Evolutionary conservation across 2,888 invertebrate genomes (phyloP), one percentile per base, ranked within the genome.

Genomic region (Drosophila merina): DNA sequence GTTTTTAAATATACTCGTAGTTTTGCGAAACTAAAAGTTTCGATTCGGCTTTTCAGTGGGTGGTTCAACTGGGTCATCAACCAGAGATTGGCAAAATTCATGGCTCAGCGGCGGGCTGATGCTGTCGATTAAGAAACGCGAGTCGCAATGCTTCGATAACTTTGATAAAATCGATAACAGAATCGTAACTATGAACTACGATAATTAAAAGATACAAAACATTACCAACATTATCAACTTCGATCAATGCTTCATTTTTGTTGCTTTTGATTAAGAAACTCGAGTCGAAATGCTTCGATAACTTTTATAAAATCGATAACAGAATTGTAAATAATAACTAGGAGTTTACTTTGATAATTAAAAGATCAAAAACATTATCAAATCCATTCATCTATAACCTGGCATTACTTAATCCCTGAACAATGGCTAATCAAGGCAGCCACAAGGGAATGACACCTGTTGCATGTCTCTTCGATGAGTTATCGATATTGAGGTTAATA

Each of bases 11-110:
- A 20, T 2, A 2, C 1, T 1, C 2, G 2, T 38, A 31, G 48
- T 25, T 54, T 71, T 71, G 69, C 72, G 30, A 70, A 71, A 70
- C 72, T 59, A 54, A 33, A 70, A 48, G 57, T 52, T 45, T 50
- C 20, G 50, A 40, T 67, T 20, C 2, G 67, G 45, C 47, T 36
- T 12, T 36, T 42, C 42, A 31, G 48, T 36, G 52, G 71, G 31
- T 59, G 60, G 52, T 48, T 71, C 38, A 49, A 49, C 9, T 49
- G 49, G 49, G 49, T 49, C 30, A 49, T 28, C 42, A 20, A 20
- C 10, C 31, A 42, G 26, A 36, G 48, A 56, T 38, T 57, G 36
- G 56, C 28, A 7, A 6, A 33, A 59, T 59, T 57, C 33, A 44
- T 44, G 58, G 42, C 14, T 28, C 56, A 58, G 25, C 8, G 30